Evolutionary conservation across 53 echinoderm and acorn worm genomes (phyloP).

Genomic region (Stichopus horrens): DNA sequence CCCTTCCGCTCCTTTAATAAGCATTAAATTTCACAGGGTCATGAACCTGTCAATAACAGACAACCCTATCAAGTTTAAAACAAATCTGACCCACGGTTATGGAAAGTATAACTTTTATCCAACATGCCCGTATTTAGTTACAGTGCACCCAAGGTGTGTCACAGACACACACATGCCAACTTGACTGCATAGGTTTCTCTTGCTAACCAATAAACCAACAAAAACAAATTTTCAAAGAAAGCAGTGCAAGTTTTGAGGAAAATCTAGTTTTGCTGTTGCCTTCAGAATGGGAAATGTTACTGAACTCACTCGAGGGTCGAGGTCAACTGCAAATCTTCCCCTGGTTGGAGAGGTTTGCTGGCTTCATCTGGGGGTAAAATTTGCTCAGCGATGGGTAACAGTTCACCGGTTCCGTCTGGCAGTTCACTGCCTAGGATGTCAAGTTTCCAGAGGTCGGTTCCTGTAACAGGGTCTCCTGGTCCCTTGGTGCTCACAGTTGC

Average conservation of each 20-base stretch:
- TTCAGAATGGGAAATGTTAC: not conserved
- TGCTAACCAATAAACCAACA: too few species aligned
- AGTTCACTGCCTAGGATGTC: slow-evolving; percentile 51
- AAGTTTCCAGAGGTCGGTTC: slow-evolving; percentile 59
- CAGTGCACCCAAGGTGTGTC: too few species aligned
- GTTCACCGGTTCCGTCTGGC: slow-evolving; percentile 50
- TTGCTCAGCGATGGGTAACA: slow-evolving; percentile 25
- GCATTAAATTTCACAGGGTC: too few species aligned
- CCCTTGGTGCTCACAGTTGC: not conserved
- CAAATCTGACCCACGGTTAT: too few species aligned
- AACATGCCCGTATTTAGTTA: too few species aligned
- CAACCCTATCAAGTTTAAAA: too few species aligned
- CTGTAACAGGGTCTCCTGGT: slow-evolving; percentile 24
- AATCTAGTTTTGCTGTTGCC: not conserved
- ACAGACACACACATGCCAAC: too few species aligned
- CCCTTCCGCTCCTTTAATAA: too few species aligned
- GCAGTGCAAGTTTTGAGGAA: not conserved
- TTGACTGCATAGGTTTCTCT: too few species aligned
- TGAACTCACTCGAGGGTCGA: slow-evolving; percentile 15
- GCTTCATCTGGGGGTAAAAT: slow-evolving; percentile 19
- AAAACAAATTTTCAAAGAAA: too few species aligned
- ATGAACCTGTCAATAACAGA: too few species aligned
- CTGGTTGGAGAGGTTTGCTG: not conserved
- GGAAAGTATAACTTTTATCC: too few species aligned
- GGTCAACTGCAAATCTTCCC: not conserved